Percentiles rank a stretch among this genome's conserved stretches.
Evolutionary conservation across 2,888 invertebrate species (phyloP).

Genomic region (Boloria euphrosyne): DNA sequence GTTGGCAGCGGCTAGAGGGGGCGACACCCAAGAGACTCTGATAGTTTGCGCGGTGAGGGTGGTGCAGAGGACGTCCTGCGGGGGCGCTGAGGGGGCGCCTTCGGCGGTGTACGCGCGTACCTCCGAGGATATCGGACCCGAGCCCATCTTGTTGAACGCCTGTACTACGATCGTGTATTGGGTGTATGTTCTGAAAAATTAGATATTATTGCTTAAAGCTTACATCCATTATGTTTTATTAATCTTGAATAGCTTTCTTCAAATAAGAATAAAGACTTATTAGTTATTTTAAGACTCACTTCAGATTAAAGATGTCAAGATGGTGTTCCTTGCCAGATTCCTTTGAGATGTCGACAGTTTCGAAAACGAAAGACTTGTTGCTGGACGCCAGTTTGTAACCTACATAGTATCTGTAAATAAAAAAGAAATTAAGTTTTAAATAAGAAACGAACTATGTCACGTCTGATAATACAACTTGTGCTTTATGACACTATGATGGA

Average conservation of each 20-base stretch:
- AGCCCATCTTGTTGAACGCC: slow-evolving; percentile 96
- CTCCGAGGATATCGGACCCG: slow-evolving; percentile 95
- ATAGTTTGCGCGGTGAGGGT: slow-evolving; percentile 97
- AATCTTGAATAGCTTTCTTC: neutral
- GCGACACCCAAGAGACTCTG: slow-evolving; percentile 96
- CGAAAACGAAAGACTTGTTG: slow-evolving; percentile 93
- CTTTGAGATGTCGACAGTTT: slow-evolving; percentile 94
- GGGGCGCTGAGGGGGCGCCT: slow-evolving; percentile 95
- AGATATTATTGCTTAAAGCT: neutral
- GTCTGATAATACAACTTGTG: too few species aligned
- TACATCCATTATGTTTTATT: neutral
- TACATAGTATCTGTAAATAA: slow-evolving; percentile 90
- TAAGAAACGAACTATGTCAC: too few species aligned
- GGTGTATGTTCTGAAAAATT: slow-evolving; percentile 88
- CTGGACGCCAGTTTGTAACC: slow-evolving; percentile 92
- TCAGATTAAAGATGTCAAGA: slow-evolving; percentile 89
- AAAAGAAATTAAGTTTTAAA: neutral
- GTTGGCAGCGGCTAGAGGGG: slow-evolving; percentile 94
- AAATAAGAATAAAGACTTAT: neutral
- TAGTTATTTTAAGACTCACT: slow-evolving; percentile 70
- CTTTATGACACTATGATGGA: too few species aligned
- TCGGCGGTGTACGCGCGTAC: slow-evolving; percentile 96
- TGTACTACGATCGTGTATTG: slow-evolving; percentile 98
- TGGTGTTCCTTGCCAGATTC: slow-evolving; percentile 96
- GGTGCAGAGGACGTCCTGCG: slow-evolving; percentile 95